Conservation (phyloP, 2,113 vertebrate genomes). For the Beaufortia kweichowensis region DNA sequence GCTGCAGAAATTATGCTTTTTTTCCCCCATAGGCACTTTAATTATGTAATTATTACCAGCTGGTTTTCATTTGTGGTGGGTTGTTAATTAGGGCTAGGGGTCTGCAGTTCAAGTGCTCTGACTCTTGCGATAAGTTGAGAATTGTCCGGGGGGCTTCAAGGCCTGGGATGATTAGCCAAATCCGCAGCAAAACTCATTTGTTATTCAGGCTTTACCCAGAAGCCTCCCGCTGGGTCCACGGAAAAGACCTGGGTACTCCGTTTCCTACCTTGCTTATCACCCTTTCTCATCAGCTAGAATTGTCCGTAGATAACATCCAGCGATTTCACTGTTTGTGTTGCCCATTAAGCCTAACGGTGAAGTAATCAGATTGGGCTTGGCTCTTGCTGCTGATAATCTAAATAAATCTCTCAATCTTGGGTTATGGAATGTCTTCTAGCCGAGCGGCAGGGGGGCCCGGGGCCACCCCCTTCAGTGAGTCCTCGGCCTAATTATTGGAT, state of each 20-base stretch:
- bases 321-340: constrained; percentile 64
- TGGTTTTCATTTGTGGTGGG: constrained; percentile 87
- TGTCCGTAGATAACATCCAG: constrained; percentile 57
- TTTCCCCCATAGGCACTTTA: constrained; percentile 89
- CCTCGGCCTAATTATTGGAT: constrained; percentile 55
- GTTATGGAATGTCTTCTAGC: constrained; percentile 60
- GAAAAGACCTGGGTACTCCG: constrained; percentile 56
- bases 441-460: constrained; percentile 50
- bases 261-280: constrained; percentile 73
- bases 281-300: constrained; percentile 63
- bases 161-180: constrained; percentile 73
- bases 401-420: constrained; percentile 73
- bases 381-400: constrained; percentile 69
- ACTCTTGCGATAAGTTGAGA: constrained; percentile 73
- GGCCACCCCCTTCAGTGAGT: constrained; percentile 33
- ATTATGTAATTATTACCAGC: constrained; percentile 99
- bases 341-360: constrained; percentile 61
- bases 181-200: constrained; percentile 75
- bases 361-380: constrained; percentile 63
- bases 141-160: constrained; percentile 64
- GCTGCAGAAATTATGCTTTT: constrained; percentile 95
- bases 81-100: constrained; percentile 85
- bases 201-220: constrained; percentile 67
- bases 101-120: constrained; percentile 77
- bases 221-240: constrained; percentile 66